Evolutionary conservation across 2,797 vertebrate genomes (phyloP).

Genomic region (Takifugu rubripes): DNA sequence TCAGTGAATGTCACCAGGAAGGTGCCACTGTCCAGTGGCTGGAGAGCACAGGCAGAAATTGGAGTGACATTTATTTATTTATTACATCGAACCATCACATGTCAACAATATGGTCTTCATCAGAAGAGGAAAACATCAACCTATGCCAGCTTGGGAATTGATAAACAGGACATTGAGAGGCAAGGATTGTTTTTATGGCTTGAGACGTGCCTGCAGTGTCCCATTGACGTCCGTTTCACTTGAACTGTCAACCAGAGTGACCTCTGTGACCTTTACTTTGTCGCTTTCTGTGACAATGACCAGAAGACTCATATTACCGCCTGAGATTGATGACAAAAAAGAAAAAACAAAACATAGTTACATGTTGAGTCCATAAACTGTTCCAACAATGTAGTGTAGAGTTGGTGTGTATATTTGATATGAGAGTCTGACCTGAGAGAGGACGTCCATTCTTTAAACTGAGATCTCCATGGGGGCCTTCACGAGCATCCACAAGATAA

Average conservation of each 20-base stretch:
- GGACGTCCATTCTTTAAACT: slow-evolving; percentile 57
- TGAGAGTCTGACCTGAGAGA: slow-evolving; percentile 44
- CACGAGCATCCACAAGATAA: slow-evolving; percentile 51
- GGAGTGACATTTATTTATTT: background rate
- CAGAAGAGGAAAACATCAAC: too few relatives aligned
- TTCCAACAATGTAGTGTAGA: too few relatives aligned
- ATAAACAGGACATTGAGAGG: background rate
- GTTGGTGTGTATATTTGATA: background rate
- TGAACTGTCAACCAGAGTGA: slow-evolving; percentile 55
- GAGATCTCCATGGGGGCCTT: slow-evolving; percentile 48
- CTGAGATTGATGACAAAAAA: slow-evolving; percentile 34
- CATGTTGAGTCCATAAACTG: background rate
- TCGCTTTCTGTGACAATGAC: slow-evolving; percentile 59
- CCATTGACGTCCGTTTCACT: slow-evolving; percentile 43
- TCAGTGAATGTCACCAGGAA: slow-evolving; percentile 56
- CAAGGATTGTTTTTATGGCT: background rate
- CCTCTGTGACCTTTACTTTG: slow-evolving; percentile 42
- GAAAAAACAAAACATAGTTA: background rate
- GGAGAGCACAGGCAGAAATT: background rate
- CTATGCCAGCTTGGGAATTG: background rate
- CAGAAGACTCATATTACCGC: slow-evolving; percentile 57
- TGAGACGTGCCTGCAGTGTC: slow-evolving; percentile 32
- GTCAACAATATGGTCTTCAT: too few relatives aligned
- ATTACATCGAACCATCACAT: too few relatives aligned
- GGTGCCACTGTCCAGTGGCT: slow-evolving; percentile 32